Base-by-base conservation (phyloP, 2,113 vertebrate species). In the Sinocyclocheilus anshuiensis region DNA sequence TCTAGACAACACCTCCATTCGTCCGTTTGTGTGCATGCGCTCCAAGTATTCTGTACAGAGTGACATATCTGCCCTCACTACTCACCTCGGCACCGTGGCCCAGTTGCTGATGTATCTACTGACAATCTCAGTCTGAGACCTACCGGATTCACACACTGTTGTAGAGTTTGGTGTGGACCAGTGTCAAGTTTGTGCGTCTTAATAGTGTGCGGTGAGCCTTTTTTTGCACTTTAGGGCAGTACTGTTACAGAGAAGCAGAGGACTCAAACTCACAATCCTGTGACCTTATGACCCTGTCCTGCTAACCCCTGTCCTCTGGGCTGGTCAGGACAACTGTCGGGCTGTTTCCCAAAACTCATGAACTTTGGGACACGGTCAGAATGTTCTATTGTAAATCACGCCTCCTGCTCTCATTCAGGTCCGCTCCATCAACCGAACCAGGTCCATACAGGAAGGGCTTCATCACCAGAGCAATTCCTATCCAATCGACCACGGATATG, bases 11-110 rank as follows among this genome's bases (percentile, higher is more conserved):
- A 94, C 95, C 88, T 90, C 90, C 90, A 87, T 92, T 63, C 15
- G 48, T 85, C 18, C 22, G 11, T 82, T 61, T 11, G 80, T n/a
- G 84, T 13, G 65, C 72, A 39, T 90, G 92, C 92, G 94, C 92
- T 95, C 95, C 95, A 94, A 93, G 94, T 97, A 92, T 96, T 96
- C 92, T 97, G 95, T 97, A 95, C 96, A 96, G 94, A 96, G 95
- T 96, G 95, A 95, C 92, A 93, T 77, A 80, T 77, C 92, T 94
- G 93, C 93, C 92, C 80, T 79, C 91, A 81, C 55, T 87, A 45
- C 63, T 8, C 83, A 13, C 6, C 72, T 72, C 45, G 76, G 77
- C 50, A 15, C 65, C 76, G 9, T 61, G 57, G 22, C 57, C 48
- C 81, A 79, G 53, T 45, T 65, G 84, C 83, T 71, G 77, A 87